Evolutionary conservation across 2,888 invertebrate genomes (phyloP).

Genomic region (Cephonodes hylas): DNA sequence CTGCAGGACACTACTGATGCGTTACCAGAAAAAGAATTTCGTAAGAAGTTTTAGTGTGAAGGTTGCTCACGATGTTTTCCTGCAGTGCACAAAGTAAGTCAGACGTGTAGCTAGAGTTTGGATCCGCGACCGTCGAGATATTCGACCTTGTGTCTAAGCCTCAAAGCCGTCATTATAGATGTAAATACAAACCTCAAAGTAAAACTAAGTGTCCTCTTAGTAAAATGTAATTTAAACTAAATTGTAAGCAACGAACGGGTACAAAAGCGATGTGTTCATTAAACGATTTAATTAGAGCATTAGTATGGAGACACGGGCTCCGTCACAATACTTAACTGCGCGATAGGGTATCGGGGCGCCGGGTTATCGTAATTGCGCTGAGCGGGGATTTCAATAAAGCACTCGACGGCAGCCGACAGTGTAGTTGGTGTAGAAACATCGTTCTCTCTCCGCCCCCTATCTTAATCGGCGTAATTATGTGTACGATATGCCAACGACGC

Average conservation of each 20-base stretch:
- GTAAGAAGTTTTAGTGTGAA: too few species aligned
- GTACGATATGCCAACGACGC: constrained; percentile 35
- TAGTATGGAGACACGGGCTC: neutral
- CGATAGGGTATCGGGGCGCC: neutral
- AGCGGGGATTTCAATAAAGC: neutral
- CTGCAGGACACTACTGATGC: too few species aligned
- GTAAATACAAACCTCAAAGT: neutral
- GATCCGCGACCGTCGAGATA: too few species aligned
- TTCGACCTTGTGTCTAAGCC: too few species aligned
- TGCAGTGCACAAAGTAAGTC: too few species aligned
- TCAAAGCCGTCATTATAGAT: too few species aligned
- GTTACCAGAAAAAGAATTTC: too few species aligned
- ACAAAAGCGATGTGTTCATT: neutral
- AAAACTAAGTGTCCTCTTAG: too few species aligned
- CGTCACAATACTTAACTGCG: neutral
- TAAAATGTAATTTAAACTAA: too few species aligned
- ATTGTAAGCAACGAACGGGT: neutral
- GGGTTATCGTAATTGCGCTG: constrained; percentile 7
- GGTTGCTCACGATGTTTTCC: too few species aligned
- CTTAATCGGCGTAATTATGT: constrained; percentile 60
- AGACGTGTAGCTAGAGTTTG: too few species aligned
- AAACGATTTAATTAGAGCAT: neutral
- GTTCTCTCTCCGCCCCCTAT: constrained; percentile 39
- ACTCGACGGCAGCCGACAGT: neutral
- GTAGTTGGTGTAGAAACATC: constrained; percentile 38